phyloP scores from a whole-genome alignment of 2,113 vertebrate species.

The Oreotragus oreotragus region DNA sequence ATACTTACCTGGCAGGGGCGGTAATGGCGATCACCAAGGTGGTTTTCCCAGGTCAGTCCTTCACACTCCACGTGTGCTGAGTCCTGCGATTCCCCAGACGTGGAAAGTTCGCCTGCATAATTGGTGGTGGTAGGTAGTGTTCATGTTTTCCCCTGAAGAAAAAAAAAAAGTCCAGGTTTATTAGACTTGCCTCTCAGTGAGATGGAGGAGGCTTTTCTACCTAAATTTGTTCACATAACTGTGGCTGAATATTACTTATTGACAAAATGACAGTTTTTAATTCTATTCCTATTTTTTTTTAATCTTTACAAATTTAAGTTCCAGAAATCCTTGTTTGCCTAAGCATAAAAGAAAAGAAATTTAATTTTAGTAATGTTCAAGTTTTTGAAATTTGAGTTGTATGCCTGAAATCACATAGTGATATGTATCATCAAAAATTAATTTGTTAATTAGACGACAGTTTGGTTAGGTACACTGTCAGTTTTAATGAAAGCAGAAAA shows the following conservation, averaged over 20 bases:
- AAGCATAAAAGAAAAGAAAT: background rate
- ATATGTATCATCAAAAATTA: background rate
- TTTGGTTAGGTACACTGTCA: background rate
- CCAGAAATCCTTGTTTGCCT: background rate
- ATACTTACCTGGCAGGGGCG: background rate
- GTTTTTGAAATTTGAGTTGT: background rate
- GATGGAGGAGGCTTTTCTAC: background rate
- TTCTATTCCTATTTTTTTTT: background rate
- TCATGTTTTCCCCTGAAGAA: background rate
- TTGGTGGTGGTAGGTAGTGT: background rate
- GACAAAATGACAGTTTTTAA: background rate
- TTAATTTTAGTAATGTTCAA: background rate
- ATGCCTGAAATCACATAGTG: background rate
- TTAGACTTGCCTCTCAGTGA: background rate
- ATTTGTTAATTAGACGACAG: background rate
- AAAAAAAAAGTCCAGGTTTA: background rate
- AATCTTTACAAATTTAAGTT: conserved; percentile 7
- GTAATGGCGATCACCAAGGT: background rate
- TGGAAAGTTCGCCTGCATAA: background rate
- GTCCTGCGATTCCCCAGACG: background rate
- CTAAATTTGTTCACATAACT: background rate
- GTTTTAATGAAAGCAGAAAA: background rate
- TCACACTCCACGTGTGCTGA: background rate
- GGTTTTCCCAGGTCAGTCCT: background rate
- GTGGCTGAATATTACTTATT: background rate